Evolutionary conservation across 2,888 invertebrate species (phyloP).

Genomic region (Sinotaia quadrata): DNA sequence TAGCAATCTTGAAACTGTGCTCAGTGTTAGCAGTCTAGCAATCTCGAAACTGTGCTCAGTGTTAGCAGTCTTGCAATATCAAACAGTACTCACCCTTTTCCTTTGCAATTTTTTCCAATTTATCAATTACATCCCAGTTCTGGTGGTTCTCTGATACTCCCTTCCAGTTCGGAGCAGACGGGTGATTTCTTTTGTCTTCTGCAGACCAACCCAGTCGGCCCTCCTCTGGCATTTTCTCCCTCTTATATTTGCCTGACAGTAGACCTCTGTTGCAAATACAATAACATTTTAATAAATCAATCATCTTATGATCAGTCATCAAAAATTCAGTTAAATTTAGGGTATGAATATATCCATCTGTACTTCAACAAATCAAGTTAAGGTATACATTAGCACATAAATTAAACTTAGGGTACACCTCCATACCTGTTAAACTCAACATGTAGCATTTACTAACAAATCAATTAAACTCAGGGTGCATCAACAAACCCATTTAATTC

Average conservation of each 20-base stretch:
- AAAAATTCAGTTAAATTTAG: too few species aligned
- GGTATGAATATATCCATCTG: too few species aligned
- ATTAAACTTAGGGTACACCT: too few species aligned
- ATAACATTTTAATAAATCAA: background rate
- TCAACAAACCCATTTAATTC: too few species aligned
- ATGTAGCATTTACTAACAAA: too few species aligned
- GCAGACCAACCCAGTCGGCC: background rate
- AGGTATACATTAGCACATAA: too few species aligned
- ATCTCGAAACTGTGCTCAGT: background rate
- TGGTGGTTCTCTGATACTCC: background rate
- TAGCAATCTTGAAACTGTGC: background rate
- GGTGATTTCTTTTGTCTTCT: background rate
- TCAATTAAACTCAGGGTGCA: too few species aligned
- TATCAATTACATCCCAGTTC: slow-evolving; percentile 25
- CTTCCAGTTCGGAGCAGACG: too few species aligned
- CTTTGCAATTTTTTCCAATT: slow-evolving; percentile 32
- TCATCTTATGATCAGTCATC: background rate
- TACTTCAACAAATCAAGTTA: too few species aligned
- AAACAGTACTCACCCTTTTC: slow-evolving; percentile 15
- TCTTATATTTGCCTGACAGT: background rate
- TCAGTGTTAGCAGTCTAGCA: background rate
- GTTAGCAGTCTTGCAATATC: background rate
- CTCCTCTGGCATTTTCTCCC: background rate
- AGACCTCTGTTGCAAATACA: slow-evolving; percentile 7
- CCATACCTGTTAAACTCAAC: too few species aligned